A percentile compares a stretch with the other conserved stretches of the same genome.
These are phyloP conservation scores for Capricornis sumatraensis DNA, from an alignment of 2,113 vertebrate genomes.

Conservation along the genomic window DNA sequence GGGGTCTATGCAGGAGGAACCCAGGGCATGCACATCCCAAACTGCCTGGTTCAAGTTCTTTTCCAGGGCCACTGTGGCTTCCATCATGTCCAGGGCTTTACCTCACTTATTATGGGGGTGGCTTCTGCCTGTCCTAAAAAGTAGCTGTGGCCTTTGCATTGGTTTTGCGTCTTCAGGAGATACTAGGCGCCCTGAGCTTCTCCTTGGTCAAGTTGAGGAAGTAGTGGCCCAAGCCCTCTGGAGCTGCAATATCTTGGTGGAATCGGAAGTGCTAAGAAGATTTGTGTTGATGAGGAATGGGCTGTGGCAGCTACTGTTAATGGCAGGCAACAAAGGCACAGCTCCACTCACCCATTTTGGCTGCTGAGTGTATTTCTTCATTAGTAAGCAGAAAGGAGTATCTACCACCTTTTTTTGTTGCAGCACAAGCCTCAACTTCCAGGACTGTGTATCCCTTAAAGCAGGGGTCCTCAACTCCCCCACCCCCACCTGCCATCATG, in stretches of 20 bases:
- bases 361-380: background rate
- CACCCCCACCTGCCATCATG: background rate
- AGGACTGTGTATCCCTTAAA: background rate
- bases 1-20: background rate
- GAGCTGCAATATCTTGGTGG: rapidly evolving
- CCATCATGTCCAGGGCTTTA: too few species aligned
- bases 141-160: background rate
- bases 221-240: background rate
- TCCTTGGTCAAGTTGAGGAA: rapidly evolving
- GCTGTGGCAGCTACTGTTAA: background rate
- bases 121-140: background rate
- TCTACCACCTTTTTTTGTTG: background rate
- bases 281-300: background rate
- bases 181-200: background rate
- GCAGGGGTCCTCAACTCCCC: background rate
- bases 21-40: too few species aligned
- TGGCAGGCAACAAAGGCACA: background rate
- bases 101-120: background rate
- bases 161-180: background rate
- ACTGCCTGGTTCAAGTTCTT: background rate
- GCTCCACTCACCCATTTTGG: background rate
- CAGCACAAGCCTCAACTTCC: background rate
- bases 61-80: background rate
- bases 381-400: background rate
- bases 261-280: background rate